These are phyloP conservation scores for Plebejus melissa DNA, from an alignment of 2,888 invertebrate species.

Conservation along the genomic window DNA sequence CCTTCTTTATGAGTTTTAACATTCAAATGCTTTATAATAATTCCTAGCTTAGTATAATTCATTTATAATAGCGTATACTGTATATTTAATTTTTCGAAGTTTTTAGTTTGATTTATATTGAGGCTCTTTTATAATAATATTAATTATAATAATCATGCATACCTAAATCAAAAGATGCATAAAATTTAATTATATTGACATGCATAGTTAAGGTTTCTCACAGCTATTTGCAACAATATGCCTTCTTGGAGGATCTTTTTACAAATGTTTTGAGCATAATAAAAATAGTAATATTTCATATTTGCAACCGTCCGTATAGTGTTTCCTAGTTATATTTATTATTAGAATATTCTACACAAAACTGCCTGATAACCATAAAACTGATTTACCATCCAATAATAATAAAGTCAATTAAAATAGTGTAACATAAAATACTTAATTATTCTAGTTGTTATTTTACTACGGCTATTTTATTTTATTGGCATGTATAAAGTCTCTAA, in stretches of 20 bases:
- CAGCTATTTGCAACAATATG: not conserved
- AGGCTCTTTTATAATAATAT: not conserved
- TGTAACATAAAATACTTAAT: constrained; percentile 11
- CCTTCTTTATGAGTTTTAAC: not conserved
- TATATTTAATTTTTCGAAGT: not conserved
- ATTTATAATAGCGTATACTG: not conserved
- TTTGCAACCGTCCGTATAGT: constrained; percentile 1
- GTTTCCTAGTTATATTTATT: not conserved
- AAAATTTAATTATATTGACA: not conserved
- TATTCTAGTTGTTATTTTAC: not conserved
- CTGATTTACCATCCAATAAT: not conserved
- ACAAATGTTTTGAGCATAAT: not conserved
- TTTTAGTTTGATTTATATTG: not conserved
- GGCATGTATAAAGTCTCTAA: constrained; percentile 21
- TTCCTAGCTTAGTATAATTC: not conserved
- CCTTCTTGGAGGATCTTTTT: not conserved
- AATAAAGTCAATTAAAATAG: constrained; percentile 2
- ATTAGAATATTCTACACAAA: not conserved
- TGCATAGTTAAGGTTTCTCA: not conserved
- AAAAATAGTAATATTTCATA: not conserved
- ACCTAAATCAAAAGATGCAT: not conserved
- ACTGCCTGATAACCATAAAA: not conserved
- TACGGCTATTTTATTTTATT: constrained; percentile 17
- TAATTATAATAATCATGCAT: not conserved
- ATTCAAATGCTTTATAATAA: not conserved